Percentiles rank a stretch among this genome's conserved stretches.
These are phyloP conservation scores for Graphium colonna DNA, from an alignment of 2,888 invertebrate genomes.

Conservation along the genomic window DNA sequence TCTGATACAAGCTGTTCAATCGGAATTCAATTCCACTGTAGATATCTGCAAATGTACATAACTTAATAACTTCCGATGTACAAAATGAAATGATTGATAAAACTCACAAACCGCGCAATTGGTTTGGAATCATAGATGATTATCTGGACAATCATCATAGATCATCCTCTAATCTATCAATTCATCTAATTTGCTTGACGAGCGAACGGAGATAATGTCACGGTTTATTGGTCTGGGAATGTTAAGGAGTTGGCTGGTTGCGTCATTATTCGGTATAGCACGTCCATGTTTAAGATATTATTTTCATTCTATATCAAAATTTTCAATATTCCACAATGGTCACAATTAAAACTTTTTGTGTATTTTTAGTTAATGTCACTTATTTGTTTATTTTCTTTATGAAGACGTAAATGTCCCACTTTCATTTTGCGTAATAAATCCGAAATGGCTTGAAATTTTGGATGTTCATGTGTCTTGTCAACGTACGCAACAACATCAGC, in stretches of 20 bases:
- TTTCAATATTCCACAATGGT: too few species aligned
- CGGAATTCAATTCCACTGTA: neutral
- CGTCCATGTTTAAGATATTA: too few species aligned
- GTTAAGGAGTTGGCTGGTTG: neutral
- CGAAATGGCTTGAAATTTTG: too few species aligned
- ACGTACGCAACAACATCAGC: too few species aligned
- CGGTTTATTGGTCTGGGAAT: constrained; percentile 13
- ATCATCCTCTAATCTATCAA: constrained; percentile 20
- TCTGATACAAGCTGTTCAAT: neutral
- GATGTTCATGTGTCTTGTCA: too few species aligned
- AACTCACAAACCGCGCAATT: constrained; percentile 3
- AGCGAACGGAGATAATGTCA: constrained; percentile 13
- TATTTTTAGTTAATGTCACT: too few species aligned
- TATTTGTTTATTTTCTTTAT: too few species aligned
- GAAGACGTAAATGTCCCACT: too few species aligned
- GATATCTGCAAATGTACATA: neutral
- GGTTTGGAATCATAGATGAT: constrained; percentile 10
- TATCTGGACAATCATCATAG: constrained; percentile 13
- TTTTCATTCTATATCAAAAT: too few species aligned
- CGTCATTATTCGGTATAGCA: too few species aligned
- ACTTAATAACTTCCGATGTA: neutral
- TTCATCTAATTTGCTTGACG: constrained; percentile 17
- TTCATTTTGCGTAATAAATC: too few species aligned
- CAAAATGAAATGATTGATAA: neutral
- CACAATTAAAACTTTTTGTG: too few species aligned